These are phyloP conservation scores for Syrista parreyssii DNA, from an alignment of 2,888 invertebrate genomes.

Conservation along the genomic window DNA sequence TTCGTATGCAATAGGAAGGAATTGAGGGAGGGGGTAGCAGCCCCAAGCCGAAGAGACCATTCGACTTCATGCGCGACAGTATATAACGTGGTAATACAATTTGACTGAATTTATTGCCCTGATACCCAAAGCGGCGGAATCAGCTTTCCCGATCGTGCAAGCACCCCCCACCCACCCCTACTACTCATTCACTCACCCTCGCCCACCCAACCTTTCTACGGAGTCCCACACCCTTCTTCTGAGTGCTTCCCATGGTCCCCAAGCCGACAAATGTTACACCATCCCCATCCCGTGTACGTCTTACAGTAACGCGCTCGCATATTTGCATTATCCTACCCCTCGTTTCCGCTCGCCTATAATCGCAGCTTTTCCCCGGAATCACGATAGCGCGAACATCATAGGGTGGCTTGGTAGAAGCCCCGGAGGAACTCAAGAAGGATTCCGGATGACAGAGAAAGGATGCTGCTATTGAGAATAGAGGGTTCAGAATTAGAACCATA, in stretches of 20 bases:
- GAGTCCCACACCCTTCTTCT: neutral
- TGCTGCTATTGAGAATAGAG: neutral
- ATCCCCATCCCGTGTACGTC: neutral
- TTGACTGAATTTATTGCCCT: conserved; percentile 55
- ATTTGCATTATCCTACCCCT: neutral
- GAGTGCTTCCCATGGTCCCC: neutral
- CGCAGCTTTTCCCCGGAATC: neutral
- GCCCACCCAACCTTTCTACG: neutral
- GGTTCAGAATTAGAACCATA: neutral
- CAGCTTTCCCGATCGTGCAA: conserved; percentile 42
- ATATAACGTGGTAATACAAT: conserved; percentile 57
- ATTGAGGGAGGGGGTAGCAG: conserved; percentile 14
- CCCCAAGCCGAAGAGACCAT: conserved; percentile 27
- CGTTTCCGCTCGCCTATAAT: neutral
- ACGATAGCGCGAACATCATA: neutral
- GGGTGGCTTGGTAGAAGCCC: neutral
- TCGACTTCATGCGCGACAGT: conserved; percentile 53
- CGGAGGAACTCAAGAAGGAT: neutral
- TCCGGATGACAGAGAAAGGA: neutral
- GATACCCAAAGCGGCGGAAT: conserved; percentile 29
- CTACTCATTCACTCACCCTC: neutral
- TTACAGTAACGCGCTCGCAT: neutral
- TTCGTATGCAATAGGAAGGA: neutral
- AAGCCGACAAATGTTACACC: neutral
- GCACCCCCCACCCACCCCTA: conserved; percentile 24